Conservation (phyloP, 2,888 invertebrate species). For the Harpalus rubripes region DNA sequence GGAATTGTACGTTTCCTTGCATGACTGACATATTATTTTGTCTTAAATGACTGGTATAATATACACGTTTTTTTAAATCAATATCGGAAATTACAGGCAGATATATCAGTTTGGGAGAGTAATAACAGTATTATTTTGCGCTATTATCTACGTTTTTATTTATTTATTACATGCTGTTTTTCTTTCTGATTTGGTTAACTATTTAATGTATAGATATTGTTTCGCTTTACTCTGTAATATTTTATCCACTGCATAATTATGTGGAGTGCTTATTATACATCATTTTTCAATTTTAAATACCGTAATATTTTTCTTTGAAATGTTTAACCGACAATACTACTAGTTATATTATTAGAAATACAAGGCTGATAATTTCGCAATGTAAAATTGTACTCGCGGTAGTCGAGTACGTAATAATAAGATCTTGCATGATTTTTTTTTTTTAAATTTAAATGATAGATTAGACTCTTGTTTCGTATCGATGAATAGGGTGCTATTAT, state of each 20-base stretch:
- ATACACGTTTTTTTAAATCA: slow-evolving; percentile 49
- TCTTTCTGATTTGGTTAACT: slow-evolving; percentile 14
- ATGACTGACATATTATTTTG: slow-evolving; percentile 45
- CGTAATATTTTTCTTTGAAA: slow-evolving; percentile 3
- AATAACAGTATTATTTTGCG: slow-evolving; percentile 18
- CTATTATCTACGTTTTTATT: slow-evolving; percentile 22
- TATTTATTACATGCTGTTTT: slow-evolving; percentile 18
- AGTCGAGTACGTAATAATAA: neutral
- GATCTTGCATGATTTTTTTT: neutral
- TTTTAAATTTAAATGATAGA: no score
- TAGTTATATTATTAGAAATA: neutral
- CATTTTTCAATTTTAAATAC: slow-evolving; percentile 19
- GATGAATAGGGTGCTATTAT: no score
- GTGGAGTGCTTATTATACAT: slow-evolving; percentile 8
- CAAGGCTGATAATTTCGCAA: neutral
- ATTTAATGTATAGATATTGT: slow-evolving; percentile 25
- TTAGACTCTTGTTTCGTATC: no score
- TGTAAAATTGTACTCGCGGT: neutral
- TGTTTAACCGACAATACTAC: neutral
- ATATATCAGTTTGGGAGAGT: slow-evolving; percentile 14
- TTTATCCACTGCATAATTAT: slow-evolving; percentile 10
- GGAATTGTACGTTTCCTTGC: slow-evolving; percentile 22
- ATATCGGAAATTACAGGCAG: slow-evolving; percentile 45
- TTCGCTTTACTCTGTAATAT: slow-evolving; percentile 16
- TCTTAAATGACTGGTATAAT: slow-evolving; percentile 48